A percentile compares a stretch with the other conserved stretches of the same genome.
These are phyloP conservation scores for Epinephelus awoara DNA, from an alignment of 2,797 vertebrate species.

Conservation along the genomic window DNA sequence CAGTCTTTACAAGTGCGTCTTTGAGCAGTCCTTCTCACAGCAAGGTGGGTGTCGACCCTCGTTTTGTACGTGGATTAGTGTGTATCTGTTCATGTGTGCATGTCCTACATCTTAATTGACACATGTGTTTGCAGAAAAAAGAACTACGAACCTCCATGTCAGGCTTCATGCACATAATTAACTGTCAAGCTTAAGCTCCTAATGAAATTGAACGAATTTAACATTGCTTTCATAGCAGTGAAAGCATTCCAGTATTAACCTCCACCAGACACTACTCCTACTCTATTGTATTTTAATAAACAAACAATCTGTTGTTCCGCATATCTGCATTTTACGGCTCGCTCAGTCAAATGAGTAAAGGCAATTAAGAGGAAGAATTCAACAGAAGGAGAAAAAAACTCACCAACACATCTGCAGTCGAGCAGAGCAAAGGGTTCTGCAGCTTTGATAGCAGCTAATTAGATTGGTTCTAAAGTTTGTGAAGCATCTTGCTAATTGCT, in stretches of 20 bases:
- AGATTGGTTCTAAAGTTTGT: conserved; percentile 82
- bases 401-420: conserved; percentile 71
- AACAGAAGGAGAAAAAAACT: conserved; percentile 63
- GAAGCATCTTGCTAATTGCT: conserved; percentile 83
- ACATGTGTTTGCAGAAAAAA: conserved; percentile 22
- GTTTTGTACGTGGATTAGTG: conserved; percentile 15
- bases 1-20: conserved; percentile 92
- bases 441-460: conserved; percentile 86
- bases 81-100: conserved; percentile 25
- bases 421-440: conserved; percentile 75
- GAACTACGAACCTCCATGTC: conserved; percentile 46
- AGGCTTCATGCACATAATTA: conserved; percentile 72
- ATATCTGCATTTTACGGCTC: conserved; percentile 80
- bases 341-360: conserved; percentile 84
- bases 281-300: conserved; percentile 81
- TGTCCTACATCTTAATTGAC: conserved; percentile 40
- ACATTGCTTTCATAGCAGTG: conserved; percentile 61
- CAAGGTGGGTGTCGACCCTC: conserved; percentile 84
- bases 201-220: conserved; percentile 62
- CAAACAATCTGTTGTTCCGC: conserved; percentile 83
- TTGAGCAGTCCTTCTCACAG: conserved; percentile 90
- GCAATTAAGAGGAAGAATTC: conserved; percentile 82
- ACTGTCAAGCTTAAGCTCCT: conserved; percentile 70
- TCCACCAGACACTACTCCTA: conserved; percentile 59
- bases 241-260: conserved; percentile 66